phyloP scores from a whole-genome alignment of 2,113 vertebrate species.

The Neofelis nebulosa region DNA sequence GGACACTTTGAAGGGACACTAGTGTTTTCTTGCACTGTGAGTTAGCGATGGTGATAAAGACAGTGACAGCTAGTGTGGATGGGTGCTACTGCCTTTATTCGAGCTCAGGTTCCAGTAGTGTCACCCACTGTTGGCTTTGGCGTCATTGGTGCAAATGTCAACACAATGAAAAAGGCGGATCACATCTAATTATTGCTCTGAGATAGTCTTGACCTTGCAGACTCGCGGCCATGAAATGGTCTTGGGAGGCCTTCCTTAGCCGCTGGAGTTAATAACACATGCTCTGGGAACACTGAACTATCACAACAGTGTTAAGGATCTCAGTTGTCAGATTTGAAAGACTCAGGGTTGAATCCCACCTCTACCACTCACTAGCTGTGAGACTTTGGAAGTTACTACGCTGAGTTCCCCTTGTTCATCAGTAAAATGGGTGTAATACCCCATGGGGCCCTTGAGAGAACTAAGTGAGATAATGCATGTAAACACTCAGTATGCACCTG shows the following conservation, averaged over 20 bases:
- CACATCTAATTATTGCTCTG: background rate
- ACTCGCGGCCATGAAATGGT: background rate
- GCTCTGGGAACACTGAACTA: background rate
- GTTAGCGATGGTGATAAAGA: accelerated
- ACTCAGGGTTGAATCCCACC: background rate
- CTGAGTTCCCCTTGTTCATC: background rate
- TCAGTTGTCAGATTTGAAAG: background rate
- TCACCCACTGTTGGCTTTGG: background rate
- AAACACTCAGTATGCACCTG: background rate
- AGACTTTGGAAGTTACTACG: background rate
- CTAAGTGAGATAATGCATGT: background rate
- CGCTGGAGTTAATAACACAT: background rate
- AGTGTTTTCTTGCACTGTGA: background rate
- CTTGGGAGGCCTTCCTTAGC: background rate
- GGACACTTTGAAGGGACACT: background rate
- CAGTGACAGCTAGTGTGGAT: accelerated
- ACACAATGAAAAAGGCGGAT: background rate
- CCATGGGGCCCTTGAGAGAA: background rate
- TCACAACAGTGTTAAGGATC: background rate
- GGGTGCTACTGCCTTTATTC: background rate
- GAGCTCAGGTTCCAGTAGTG: background rate
- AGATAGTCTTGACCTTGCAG: background rate
- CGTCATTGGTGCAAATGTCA: background rate
- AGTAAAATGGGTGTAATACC: background rate
- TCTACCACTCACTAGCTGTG: background rate